phyloP scores from a whole-genome alignment of 2,113 vertebrate genomes.

The Pterocles burchelli region DNA sequence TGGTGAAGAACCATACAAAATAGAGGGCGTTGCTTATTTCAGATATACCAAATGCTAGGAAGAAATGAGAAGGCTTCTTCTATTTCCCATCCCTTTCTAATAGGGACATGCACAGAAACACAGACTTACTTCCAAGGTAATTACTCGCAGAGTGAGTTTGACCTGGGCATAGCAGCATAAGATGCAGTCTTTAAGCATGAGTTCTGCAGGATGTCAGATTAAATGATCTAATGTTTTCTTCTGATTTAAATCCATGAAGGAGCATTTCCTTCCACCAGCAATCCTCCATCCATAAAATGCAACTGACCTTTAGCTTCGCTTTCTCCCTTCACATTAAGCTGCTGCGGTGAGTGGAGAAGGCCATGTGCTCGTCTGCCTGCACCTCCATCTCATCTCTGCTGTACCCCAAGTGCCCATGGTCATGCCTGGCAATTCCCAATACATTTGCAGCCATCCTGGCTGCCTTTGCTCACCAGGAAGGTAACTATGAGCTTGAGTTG shows the following conservation, averaged over 20 bases:
- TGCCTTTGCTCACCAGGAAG: not conserved
- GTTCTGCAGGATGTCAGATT: not conserved
- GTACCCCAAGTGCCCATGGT: not conserved
- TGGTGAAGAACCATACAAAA: not conserved
- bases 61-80: not conserved
- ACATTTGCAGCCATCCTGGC: not conserved
- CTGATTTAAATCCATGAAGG: not conserved
- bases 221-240: not conserved
- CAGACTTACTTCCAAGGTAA: not conserved
- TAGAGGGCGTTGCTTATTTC: not conserved
- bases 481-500: not conserved
- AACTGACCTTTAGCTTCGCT: not conserved
- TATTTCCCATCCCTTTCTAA: not conserved
- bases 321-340: not conserved
- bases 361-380: not conserved
- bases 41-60: not conserved
- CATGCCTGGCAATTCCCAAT: not conserved
- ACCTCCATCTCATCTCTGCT: not conserved
- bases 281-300: not conserved
- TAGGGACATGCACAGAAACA: not conserved
- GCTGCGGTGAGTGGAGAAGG: not conserved
- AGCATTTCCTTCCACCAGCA: not conserved
- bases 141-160: not conserved
- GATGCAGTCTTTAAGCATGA: not conserved
- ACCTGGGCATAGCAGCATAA: not conserved